Base-by-base conservation (phyloP, 1,140 invertebrate genomes). In the Drosophila quadrilineata region DNA sequence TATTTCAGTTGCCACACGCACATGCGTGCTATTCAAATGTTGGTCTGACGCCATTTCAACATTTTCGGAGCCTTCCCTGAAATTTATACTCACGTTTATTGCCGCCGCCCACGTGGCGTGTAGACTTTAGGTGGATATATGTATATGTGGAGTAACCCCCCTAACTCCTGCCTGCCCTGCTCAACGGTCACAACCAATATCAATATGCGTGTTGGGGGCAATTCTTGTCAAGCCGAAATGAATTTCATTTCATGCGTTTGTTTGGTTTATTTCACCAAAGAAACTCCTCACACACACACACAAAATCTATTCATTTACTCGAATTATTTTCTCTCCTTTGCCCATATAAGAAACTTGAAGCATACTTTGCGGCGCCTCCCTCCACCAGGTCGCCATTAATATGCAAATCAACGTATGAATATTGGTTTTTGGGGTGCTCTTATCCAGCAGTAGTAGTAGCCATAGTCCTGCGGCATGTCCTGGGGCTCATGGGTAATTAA, bases 1-100 rank as follows among this genome's bases (percentile, higher is more conserved):
- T 77, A 73, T 84, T 75, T 46, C 35, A 33, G 16, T 22, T 69
- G 53, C 35, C 60, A 66, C 66, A 70, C 66, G 40, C 76, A 68
- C 66, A 56, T 84, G 80, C 75, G 80, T 77, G 75, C 48, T 75
- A 85, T 85, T 85, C 80, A 86, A 85, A 85, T 85, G 80, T 75
- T 71, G 54, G 63, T n/a, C 79, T 86, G 80, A 79, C 71, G 80
- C 79, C 79, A 75, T 85, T 71, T 59, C 43, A 66, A 59, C 58
- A 74, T 71, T 77, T n/a, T 75, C 46, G 52, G 31, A 60, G 65
- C 35, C 50, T 56, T 28, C 14, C 56, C 73, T 26, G 26, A 85
- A 85, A 85, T 85, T 79, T 74, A 85, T 79, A 71, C 79, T 53
- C 65, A 71, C 74, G 62, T 64, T 85, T 85, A 79, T 85, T 71